phyloP scores from a whole-genome alignment of 1,140 invertebrate genomes.

The Pseudomyrmex dendroicus region DNA sequence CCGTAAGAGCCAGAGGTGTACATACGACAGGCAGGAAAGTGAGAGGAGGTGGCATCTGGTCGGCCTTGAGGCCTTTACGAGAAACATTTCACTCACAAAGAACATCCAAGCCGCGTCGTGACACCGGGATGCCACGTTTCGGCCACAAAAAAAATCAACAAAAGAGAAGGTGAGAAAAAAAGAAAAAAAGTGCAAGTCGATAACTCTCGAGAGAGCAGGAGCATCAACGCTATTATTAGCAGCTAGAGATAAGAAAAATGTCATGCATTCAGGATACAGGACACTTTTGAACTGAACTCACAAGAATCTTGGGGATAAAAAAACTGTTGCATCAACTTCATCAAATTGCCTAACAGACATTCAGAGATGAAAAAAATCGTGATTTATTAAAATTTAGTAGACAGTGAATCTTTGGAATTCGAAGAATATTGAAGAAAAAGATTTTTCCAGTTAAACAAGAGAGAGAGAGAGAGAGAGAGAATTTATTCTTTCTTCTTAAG shows the following conservation, averaged over 20 bases:
- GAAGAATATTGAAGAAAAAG: no score
- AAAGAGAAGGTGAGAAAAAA: conserved; percentile 43
- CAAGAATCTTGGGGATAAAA: not conserved
- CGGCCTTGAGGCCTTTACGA: conserved; percentile 75
- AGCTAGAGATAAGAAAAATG: conserved; percentile 12
- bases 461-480: no score
- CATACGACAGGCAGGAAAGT: conserved; percentile 70
- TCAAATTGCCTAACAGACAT: not conserved
- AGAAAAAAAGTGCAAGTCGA: conserved; percentile 20
- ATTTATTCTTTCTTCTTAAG: not conserved
- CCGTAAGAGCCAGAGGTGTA: conserved; percentile 35
- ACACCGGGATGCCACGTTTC: conserved; percentile 33
- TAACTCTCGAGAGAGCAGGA: not conserved
- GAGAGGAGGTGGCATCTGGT: conserved; percentile 74
- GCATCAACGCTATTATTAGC: conserved; percentile 4
- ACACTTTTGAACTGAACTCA: not conserved
- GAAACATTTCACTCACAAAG: conserved; percentile 78
- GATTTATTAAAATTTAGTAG: not conserved
- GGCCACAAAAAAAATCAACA: conserved; percentile 1
- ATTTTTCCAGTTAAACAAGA: not conserved
- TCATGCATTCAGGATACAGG: not conserved
- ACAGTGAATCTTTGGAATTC: no score
- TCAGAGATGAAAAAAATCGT: not conserved
- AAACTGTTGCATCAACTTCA: not conserved
- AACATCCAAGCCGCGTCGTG: conserved; percentile 63